Percentiles rank a stretch among this genome's conserved stretches.
These are phyloP conservation scores for Drosophila sordidapex DNA, from an alignment of 2,888 invertebrate species.

Conservation along the genomic window DNA sequence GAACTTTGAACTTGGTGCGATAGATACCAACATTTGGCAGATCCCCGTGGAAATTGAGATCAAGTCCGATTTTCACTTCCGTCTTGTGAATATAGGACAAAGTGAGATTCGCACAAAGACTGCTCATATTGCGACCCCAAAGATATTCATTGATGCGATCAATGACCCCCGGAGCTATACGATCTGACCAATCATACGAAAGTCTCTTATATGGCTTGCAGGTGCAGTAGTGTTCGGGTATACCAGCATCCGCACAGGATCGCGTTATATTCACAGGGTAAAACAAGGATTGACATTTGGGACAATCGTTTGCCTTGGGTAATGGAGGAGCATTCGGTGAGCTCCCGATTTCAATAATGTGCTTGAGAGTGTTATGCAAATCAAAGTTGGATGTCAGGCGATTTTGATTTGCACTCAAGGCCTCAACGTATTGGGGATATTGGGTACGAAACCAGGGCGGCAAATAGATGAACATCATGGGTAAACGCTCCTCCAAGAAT, in stretches of 20 bases:
- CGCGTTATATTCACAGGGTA: constrained; percentile 86
- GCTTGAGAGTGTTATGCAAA: constrained; percentile 88
- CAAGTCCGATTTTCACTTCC: constrained; percentile 41
- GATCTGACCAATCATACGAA: constrained; percentile 21
- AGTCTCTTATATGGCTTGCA: constrained; percentile 84
- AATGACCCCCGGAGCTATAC: constrained; percentile 50
- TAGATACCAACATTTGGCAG: constrained; percentile 34
- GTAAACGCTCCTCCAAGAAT: constrained; percentile 91
- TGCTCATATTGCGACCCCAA: constrained; percentile 43
- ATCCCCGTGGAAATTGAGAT: constrained; percentile 23
- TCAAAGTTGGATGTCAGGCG: constrained; percentile 90
- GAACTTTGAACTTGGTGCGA: constrained; percentile 87
- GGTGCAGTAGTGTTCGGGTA: constrained; percentile 90
- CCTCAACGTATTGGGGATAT: constrained; percentile 86
- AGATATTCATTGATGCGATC: constrained; percentile 60
- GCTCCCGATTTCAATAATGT: constrained; percentile 85
- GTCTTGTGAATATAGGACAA: constrained; percentile 55
- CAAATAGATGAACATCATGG: constrained; percentile 88
- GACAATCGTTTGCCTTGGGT: constrained; percentile 86
- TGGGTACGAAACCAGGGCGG: constrained; percentile 87
- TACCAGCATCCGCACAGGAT: constrained; percentile 88
- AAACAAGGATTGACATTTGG: constrained; percentile 88
- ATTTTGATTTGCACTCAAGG: constrained; percentile 87
- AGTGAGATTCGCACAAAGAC: constrained; percentile 46
- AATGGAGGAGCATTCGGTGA: constrained; percentile 55